phyloP scores from a whole-genome alignment of 2,113 vertebrate species.

The Orientallactaga bullata region DNA sequence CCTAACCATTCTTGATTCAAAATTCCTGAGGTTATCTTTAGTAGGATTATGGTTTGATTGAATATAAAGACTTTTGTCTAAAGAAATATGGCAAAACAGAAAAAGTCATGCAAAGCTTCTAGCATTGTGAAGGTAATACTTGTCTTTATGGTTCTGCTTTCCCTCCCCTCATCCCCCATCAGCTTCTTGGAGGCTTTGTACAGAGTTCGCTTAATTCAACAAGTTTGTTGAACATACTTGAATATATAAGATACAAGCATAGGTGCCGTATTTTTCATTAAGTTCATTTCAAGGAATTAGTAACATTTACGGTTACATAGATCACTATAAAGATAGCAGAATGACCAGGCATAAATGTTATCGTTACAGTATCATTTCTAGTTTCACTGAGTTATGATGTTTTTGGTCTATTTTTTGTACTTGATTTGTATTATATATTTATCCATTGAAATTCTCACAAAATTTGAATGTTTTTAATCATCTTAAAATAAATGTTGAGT shows the following conservation, averaged over 20 bases:
- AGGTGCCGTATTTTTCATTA: background rate
- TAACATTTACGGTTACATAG: background rate
- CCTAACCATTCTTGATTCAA: background rate
- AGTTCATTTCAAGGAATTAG: constrained; percentile 4
- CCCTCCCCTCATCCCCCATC: background rate
- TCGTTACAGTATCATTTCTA: no score
- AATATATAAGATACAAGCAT: background rate
- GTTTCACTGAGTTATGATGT: background rate
- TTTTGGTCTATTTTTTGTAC: background rate
- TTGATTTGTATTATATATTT: background rate
- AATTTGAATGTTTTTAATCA: background rate
- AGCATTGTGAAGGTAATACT: background rate
- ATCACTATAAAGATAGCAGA: background rate
- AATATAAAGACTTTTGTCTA: background rate
- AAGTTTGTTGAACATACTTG: background rate
- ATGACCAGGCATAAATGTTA: constrained; percentile 16
- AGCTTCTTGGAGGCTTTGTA: background rate
- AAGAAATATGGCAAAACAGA: constrained; percentile 2
- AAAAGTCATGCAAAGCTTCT: background rate
- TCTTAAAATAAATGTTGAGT: background rate
- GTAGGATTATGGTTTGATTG: background rate
- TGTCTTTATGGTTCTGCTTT: background rate
- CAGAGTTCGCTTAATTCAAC: background rate
- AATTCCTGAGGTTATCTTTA: background rate
- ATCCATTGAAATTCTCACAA: background rate